A percentile compares a stretch with the other conserved stretches of the same genome.
Conservation (phyloP, 1,140 invertebrate species). For the Neelides sp. region DNA sequence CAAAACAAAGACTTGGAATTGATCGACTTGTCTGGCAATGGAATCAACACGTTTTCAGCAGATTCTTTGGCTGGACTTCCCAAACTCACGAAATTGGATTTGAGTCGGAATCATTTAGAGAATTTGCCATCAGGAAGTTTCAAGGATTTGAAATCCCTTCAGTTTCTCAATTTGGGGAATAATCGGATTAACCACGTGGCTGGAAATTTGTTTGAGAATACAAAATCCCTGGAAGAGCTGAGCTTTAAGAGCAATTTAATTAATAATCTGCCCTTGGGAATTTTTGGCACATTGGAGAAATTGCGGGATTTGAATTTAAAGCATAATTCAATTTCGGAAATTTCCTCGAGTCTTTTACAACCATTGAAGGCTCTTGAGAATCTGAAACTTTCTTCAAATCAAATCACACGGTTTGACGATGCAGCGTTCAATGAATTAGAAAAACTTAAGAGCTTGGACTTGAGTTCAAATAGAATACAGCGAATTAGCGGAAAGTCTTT, state of each 20-base stretch:
- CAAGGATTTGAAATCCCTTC: constrained; percentile 48
- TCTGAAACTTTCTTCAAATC: constrained; percentile 36
- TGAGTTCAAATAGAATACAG: constrained; percentile 32
- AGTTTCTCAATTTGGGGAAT: constrained; percentile 56
- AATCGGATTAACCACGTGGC: constrained; percentile 48
- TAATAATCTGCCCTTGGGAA: constrained; percentile 23
- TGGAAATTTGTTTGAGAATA: constrained; percentile 26
- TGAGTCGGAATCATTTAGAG: constrained; percentile 63
- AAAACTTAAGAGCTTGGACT: constrained; percentile 23
- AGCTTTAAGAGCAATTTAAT: constrained; percentile 34
- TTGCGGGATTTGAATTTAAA: constrained; percentile 35
- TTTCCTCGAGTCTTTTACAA: constrained; percentile 33
- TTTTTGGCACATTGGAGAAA: constrained; percentile 34
- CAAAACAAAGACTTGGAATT: constrained; percentile 58
- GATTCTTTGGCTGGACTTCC: constrained; percentile 50
- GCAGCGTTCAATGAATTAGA: constrained; percentile 28
- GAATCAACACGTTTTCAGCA: constrained; percentile 52
- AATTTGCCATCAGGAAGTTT: constrained; percentile 53
- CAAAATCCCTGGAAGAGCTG: constrained; percentile 32
- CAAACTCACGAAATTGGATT: constrained; percentile 51
- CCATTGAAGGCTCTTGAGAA: constrained; percentile 32
- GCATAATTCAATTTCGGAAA: constrained; percentile 33
- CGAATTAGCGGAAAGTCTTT: constrained; percentile 27
- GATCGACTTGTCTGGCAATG: constrained; percentile 58
- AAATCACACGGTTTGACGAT: constrained; percentile 31